Evolutionary conservation across 2,888 invertebrate genomes (phyloP), one percentile per base, ranked within the genome.

Genomic region (Lymantria dispar): DNA sequence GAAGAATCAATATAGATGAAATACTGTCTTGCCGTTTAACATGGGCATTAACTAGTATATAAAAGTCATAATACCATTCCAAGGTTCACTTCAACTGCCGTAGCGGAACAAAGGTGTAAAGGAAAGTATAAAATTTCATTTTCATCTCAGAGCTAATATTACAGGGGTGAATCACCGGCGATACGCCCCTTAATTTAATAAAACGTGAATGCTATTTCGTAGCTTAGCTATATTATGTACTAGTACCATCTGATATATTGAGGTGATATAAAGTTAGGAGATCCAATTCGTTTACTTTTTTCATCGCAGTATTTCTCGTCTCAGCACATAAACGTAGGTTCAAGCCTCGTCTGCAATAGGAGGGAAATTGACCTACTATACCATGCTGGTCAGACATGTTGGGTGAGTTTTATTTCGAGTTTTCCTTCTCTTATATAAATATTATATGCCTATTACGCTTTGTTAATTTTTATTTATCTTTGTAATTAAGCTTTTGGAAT

Each of bases 121-220:
- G 55, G 40, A 58, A 60, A 60, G 63, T 59, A 62, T 64, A 60
- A 69, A 74, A 75, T 72, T 70, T 57, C 68, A 74, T 77, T 74
- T 74, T 64, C 64, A 50, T 58, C 62, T 59, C 41, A n/a, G 43
- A 57, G 52, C 60, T 74, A 70, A 74, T 71, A 58, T 68, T 71
- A 73, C 75, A 71, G 60, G 65, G 60, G 62, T 70, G 60, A 68
- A 73, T 76, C 60, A 60, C 60, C 47, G 45, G 43, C 47, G 46
- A 38, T 41, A 43, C 50, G 53, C 58, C 33, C 58, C 54, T 45
- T 52, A 62, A 60, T 66, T 62, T 66, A 58, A 66, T 66, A 62
- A 60, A 52, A 45, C 43, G n/a, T 51, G 48, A 52, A 53, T 50
- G 37, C n/a, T 56, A 48, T 61, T 54, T 54, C 42, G 41, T 37